Percentiles rank a stretch among this genome's conserved stretches.
Evolutionary conservation across 1,140 invertebrate species (phyloP).

Genomic region (Pristionchus pacificus): DNA sequence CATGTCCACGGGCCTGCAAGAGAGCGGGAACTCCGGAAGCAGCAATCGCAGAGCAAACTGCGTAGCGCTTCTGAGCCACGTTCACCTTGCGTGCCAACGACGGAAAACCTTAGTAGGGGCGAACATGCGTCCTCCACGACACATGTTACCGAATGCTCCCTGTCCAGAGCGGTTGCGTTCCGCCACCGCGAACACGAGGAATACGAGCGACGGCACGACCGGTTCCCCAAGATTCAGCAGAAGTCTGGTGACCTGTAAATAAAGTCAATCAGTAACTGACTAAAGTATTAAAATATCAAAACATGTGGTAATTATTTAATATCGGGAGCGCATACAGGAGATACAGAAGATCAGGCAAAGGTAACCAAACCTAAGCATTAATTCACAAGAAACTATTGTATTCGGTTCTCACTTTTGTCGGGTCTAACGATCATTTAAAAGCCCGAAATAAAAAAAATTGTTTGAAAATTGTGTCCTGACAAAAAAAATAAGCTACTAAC

Average conservation of each 20-base stretch:
- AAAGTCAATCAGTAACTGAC: no score
- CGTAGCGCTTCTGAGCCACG: constrained; percentile 90
- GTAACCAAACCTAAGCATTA: no score
- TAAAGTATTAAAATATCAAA: no score
- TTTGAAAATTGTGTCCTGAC: neutral
- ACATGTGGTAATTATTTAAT: no score
- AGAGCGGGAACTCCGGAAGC: constrained; percentile 90
- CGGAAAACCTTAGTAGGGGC: constrained; percentile 96
- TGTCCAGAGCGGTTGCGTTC: constrained; percentile 98
- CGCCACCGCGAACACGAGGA: constrained; percentile 96
- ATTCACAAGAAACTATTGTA: constrained; percentile 16
- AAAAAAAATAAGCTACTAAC: constrained; percentile 64
- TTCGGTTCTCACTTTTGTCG: constrained; percentile 7
- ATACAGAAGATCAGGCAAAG: no score
- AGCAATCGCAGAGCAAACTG: constrained; percentile 90
- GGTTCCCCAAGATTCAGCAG: constrained; percentile 99
- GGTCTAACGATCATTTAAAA: constrained; percentile 20
- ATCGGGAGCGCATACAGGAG: no score
- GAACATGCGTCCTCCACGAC: constrained; percentile 98
- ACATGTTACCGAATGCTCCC: constrained; percentile 99
- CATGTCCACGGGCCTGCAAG: constrained; percentile 93
- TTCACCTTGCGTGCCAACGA: constrained; percentile 96
- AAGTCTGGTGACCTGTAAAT: constrained; percentile 89
- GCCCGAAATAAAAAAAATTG: neutral
- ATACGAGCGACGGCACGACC: constrained; percentile 99